These are phyloP conservation scores for Phyllostomus hastatus DNA, from an alignment of 2,113 vertebrate species.

Conservation along the genomic window DNA sequence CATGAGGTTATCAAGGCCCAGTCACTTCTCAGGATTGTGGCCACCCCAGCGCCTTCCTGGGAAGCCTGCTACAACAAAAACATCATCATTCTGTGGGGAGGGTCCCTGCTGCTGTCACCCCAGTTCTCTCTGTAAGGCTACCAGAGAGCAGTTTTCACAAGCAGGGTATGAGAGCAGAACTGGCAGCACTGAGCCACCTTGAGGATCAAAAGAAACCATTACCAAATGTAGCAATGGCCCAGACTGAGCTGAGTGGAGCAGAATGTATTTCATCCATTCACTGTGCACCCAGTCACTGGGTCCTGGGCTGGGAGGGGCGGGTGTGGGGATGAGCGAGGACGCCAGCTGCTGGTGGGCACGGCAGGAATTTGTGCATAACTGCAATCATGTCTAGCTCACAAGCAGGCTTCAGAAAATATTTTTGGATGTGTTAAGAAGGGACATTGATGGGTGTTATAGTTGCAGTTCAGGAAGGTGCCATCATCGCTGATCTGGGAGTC, in stretches of 20 bases:
- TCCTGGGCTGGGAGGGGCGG: background rate
- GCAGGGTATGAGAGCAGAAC: background rate
- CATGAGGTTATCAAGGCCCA: background rate
- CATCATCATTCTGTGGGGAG: background rate
- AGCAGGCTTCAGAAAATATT: background rate
- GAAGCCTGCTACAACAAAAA: background rate
- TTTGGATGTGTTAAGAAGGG: background rate
- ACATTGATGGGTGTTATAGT: background rate
- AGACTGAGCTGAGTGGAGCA: background rate
- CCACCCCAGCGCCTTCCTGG: background rate
- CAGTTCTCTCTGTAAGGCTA: background rate
- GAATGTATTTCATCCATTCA: background rate
- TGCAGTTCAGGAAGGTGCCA: background rate
- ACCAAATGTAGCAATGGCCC: background rate
- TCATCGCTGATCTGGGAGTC: background rate
- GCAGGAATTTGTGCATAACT: background rate
- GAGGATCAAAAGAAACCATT: background rate
- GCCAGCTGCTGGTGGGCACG: too few relatives aligned
- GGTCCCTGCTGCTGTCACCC: background rate
- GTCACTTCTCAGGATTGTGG: background rate
- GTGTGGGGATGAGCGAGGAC: background rate
- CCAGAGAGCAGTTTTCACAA: background rate
- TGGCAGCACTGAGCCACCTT: background rate
- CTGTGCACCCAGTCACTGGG: background rate
- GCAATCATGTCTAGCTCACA: background rate